Evolutionary conservation across 2,797 vertebrate genomes (phyloP).

Genomic region (Gymnopithys bicolor): DNA sequence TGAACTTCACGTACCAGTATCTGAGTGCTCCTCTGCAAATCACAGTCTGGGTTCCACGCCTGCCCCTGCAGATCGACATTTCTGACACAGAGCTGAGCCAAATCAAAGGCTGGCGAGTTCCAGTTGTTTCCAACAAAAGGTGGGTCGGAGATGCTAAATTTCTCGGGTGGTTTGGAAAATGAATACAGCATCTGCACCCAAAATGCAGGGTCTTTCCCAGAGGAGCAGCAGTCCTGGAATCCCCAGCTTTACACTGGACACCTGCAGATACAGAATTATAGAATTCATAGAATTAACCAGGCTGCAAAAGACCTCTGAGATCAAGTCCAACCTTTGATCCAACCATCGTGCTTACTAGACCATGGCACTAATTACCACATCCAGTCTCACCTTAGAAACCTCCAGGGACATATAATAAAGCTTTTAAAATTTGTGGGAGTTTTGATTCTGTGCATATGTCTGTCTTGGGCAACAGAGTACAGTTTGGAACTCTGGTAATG

Average conservation of each 20-base stretch:
- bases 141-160: slow-evolving; percentile 51
- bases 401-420: background rate
- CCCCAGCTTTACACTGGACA: background rate
- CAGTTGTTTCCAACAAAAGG: slow-evolving; percentile 84
- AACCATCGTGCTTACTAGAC: no score
- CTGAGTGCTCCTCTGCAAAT: slow-evolving; percentile 87
- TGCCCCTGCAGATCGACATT: slow-evolving; percentile 90
- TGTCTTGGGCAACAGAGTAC: background rate
- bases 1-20: slow-evolving; percentile 93
- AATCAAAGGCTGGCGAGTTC: slow-evolving; percentile 93
- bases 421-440: background rate
- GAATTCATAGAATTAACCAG: no score
- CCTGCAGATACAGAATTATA: background rate
- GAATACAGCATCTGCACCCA: background rate
- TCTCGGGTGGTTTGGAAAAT: background rate
- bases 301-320: no score
- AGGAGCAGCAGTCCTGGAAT: background rate
- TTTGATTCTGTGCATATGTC: background rate
- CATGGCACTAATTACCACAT: no score
- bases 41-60: slow-evolving; percentile 90
- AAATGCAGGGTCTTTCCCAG: background rate
- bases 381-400: no score
- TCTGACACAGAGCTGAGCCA: slow-evolving; percentile 93
- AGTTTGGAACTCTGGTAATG: background rate
- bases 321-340: no score